A percentile compares a stretch with the other conserved stretches of the same genome.
These are phyloP conservation scores for Procavia capensis DNA, from an alignment of 2,113 vertebrate species.

Conservation along the genomic window DNA sequence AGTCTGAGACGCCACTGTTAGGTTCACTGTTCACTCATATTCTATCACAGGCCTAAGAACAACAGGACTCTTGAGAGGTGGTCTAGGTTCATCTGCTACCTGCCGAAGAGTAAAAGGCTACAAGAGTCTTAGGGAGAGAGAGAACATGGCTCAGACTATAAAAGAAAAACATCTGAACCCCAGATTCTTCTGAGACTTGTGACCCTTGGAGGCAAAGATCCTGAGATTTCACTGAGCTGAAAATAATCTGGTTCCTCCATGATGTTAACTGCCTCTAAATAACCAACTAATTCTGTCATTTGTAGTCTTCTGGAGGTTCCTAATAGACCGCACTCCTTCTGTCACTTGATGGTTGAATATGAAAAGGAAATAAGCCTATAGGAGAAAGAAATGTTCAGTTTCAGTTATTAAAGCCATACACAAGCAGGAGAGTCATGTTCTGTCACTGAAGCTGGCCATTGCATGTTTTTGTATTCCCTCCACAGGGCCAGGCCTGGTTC, in stretches of 20 bases:
- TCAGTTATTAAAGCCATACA: not conserved
- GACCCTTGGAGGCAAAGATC: not conserved
- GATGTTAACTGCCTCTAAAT: not conserved
- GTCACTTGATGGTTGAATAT: not conserved
- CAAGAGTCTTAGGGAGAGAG: not conserved
- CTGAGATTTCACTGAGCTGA: not conserved
- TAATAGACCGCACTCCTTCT: not conserved
- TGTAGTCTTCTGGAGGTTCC: not conserved
- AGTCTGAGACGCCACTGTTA: not conserved
- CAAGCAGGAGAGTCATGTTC: not conserved
- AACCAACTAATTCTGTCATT: not conserved
- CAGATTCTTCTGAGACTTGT: not conserved
- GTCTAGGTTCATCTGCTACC: constrained; percentile 32
- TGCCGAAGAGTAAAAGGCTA: constrained; percentile 44
- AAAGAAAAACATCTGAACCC: not conserved
- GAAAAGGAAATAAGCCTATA: constrained; percentile 4
- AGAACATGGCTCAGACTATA: not conserved
- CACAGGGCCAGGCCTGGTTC: constrained; percentile 93
- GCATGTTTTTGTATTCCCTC: not conserved
- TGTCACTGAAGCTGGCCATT: not conserved
- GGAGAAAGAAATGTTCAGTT: constrained; percentile 15
- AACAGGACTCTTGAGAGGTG: constrained; percentile 40
- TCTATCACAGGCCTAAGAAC: constrained; percentile 32
- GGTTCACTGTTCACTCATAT: not conserved
- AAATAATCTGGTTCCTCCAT: constrained; percentile 6